Base-by-base conservation (phyloP, 2,113 vertebrate genomes). In the Chauna torquata region DNA sequence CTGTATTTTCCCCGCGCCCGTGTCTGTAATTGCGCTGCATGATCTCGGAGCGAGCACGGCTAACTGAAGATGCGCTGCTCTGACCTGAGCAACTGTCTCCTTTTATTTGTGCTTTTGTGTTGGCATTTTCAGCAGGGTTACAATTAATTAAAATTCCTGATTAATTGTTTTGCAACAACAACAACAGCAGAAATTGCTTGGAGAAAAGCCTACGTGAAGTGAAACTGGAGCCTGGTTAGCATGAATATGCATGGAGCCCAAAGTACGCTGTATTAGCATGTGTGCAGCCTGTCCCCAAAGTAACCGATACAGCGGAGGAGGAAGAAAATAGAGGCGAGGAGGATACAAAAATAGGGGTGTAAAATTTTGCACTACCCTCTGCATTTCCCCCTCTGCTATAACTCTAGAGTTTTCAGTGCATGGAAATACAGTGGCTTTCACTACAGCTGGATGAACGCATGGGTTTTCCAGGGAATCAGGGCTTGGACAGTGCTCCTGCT, bases 101-200 rank as follows among this genome's bases (percentile, higher is more conserved):
- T 54, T 47, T 6, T 14, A 66, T 44, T 62, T 66, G 34, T 47
- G 66, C 38, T 70, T 65, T 83, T 38, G 34, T 30, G 77, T 86
- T 54, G 61, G 54, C 72, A 55, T 93, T 92, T 95, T 92, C 88
- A 93, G 72, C 74, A 59, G 92, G 86, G 86, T 78, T 79, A 92
- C 83, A 81, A 86, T 96, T 94, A 93, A 94, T 93, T 95, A 93
- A 94, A 94, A 94, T 92, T 90, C 69, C 44, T 34, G 30, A 81
- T 94, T 92, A 95, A 96, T 96, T 96, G 82, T 87, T 92, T 95
- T 49, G 49, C 49, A 64, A 91, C 91, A 92, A 72, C 32, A 77
- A 54, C 62, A 62, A 15, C 40, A 65, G 91, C 80, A 88, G 83
- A 91, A 91, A 87, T 61, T 61, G 52, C 70, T 95, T 32, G 57